Base-by-base conservation (phyloP, 2,888 invertebrate genomes). In the Amphipyra berbera region DNA sequence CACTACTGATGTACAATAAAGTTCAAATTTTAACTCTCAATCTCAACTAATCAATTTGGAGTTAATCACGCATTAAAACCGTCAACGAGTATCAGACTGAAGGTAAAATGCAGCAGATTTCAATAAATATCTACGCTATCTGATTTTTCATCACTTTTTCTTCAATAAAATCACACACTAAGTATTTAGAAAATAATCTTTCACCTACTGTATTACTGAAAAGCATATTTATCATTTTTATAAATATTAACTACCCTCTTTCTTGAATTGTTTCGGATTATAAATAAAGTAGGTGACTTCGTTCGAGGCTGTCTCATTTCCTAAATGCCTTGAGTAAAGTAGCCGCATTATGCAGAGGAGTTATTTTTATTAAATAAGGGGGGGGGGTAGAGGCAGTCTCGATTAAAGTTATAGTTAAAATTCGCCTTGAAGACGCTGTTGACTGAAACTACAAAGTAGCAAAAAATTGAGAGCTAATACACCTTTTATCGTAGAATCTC, bases 1-100 rank as follows among this genome's bases (percentile, higher is more conserved):
- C 60, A 61, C 64, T 78, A 76, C 67, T 56, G 37, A 48, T 72
- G 61, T 59, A 66, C 53, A 66, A 65, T 69, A 69, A 62, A 47
- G 61, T 60, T 66, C 60, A 62, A 57, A 65, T 46, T 65, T 66
- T 61, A 73, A 70, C 57, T 55, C 46, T 57, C 45, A 57, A 40
- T 59, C 30, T 47, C 48, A 67, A 62, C 38, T 41, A 44, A 50
- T 42, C 6, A 30, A 66, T 70, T 61, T 30, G 15, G 21, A 40
- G 44, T 37, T 30, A 54, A 52, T 61, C 61, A 57, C 47, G 35
- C 52, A 21, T 52, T 50, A 49, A 12, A 40, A 42, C 44, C 2
- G 37, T 14, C 21, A 9, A 6, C 53, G 30, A 54, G 42, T 44
- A 49, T 15, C 27, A 60, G 44, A 48, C 48, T 44, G 15, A 44